phyloP scores from a whole-genome alignment of 2,113 vertebrate genomes.

The Cisticola juncidis region DNA sequence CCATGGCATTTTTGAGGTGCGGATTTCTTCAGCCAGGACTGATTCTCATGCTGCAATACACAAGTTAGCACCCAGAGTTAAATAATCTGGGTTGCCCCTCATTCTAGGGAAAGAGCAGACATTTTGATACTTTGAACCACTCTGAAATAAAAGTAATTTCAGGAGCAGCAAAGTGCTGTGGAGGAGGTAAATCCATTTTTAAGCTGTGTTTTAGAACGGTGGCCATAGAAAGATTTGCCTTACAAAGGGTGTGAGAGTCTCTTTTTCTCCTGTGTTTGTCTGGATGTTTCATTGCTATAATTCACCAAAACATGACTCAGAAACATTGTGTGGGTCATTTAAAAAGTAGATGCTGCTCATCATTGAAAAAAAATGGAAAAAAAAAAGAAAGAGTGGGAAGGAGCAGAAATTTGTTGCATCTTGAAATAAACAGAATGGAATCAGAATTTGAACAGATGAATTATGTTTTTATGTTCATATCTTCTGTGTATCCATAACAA shows the following conservation, averaged over 20 bases:
- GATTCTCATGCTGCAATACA: not conserved
- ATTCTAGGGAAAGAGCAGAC: not conserved
- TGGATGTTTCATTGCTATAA: not conserved
- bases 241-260: not conserved
- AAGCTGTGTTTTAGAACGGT: not conserved
- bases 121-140: not conserved
- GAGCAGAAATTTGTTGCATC: constrained; percentile 25
- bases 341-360: not conserved
- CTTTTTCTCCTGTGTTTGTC: not conserved
- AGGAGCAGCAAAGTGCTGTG: not conserved
- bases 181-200: not conserved
- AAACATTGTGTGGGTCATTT: not conserved
- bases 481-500: constrained; percentile 61
- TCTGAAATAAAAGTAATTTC: not conserved
- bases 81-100: not conserved
- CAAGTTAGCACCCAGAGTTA: not conserved
- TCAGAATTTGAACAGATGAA: constrained; percentile 38
- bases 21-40: not conserved
- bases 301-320: not conserved
- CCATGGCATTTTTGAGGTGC: not conserved
- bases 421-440: constrained; percentile 36
- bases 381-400: not conserved
- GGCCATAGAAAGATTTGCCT: not conserved
- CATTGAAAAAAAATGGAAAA: not conserved
- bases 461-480: constrained; percentile 55